A percentile compares a stretch with the other conserved stretches of the same genome.
These are phyloP conservation scores for Sylvia borin DNA, from an alignment of 2,797 vertebrate species.

Conservation along the genomic window DNA sequence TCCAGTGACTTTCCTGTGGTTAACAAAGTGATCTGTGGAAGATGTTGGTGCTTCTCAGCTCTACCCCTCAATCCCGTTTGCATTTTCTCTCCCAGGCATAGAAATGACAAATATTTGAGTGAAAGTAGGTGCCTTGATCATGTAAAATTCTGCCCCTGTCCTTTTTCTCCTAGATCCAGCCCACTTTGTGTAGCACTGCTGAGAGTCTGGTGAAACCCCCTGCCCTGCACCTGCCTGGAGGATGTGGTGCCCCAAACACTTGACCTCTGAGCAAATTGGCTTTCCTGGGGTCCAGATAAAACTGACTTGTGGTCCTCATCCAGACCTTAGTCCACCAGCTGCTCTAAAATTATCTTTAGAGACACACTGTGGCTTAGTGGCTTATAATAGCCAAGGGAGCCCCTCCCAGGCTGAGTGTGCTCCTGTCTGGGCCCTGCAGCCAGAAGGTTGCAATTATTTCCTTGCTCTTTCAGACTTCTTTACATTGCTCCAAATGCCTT, in stretches of 20 bases:
- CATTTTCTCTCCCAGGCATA: not conserved
- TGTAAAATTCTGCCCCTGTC: not conserved
- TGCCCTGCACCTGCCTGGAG: not conserved
- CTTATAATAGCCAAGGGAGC: not conserved
- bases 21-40: not conserved
- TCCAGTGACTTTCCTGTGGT: not conserved
- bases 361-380: not conserved
- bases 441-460: constrained; percentile 34
- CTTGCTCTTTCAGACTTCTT: not conserved
- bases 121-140: not conserved
- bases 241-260: not conserved
- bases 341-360: not conserved
- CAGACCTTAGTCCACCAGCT: not conserved
- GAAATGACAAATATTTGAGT: not conserved
- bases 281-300: not conserved
- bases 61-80: not conserved
- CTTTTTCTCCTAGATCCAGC: not conserved
- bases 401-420: not conserved
- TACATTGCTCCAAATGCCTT: not conserved
- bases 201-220: not conserved
- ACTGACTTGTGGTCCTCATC: not conserved
- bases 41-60: not conserved
- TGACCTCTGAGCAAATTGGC: not conserved
- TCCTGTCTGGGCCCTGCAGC: not conserved
- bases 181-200: not conserved